Percentiles rank a stretch among this genome's conserved stretches.
Conservation (phyloP, 2,113 vertebrate species). For the Cyrtonyx montezumae region DNA sequence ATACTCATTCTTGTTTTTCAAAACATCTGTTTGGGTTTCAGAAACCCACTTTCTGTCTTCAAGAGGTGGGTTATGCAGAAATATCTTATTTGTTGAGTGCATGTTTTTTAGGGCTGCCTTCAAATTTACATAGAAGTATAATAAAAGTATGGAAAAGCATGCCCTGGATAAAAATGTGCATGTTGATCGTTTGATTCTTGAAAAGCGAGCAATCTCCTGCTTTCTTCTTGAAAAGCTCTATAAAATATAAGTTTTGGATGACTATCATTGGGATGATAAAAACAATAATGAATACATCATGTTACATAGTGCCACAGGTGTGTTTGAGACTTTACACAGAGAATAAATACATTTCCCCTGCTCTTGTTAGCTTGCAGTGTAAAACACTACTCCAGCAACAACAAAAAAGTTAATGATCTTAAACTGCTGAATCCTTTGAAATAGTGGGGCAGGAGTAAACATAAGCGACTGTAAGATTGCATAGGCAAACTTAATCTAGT, state of each 20-base stretch:
- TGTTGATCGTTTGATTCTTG: not conserved
- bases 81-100: not conserved
- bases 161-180: not conserved
- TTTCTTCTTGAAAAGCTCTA: not conserved
- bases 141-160: not conserved
- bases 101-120: not conserved
- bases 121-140: not conserved
- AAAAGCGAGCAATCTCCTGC: no score
- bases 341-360: not conserved
- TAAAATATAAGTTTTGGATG: not conserved
- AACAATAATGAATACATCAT: not conserved
- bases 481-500: not conserved
- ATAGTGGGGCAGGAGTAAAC: not conserved
- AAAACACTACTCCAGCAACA: not conserved
- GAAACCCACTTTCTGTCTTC: conserved; percentile 77
- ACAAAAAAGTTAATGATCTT: not conserved
- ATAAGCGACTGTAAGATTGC: not conserved
- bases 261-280: not conserved
- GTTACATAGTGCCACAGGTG: not conserved
- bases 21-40: conserved; percentile 78
- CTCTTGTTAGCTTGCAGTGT: not conserved
- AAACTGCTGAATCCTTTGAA: not conserved
- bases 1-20: conserved; percentile 79
- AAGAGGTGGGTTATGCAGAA: conserved; percentile 82
- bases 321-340: not conserved